Percentiles rank a stretch among this genome's conserved stretches.
Evolutionary conservation across 1,140 invertebrate species (phyloP).

Genomic region (Dendroctonus valens): DNA sequence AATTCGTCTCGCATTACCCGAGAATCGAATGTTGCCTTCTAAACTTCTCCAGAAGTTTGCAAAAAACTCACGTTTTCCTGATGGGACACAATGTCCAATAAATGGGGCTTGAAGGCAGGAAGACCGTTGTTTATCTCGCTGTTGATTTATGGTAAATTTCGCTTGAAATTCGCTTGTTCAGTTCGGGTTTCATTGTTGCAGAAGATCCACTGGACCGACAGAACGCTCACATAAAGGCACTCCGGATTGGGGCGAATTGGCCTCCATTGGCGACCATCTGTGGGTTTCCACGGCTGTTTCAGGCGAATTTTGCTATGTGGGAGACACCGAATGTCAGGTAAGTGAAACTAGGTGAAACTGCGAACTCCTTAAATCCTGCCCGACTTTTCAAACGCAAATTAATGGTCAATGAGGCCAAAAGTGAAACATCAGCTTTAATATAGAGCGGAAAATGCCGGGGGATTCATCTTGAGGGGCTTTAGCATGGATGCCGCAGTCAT

Average conservation of each 20-base stretch:
- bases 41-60: too few relatives aligned
- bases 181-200: constrained; percentile 48
- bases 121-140: too few relatives aligned
- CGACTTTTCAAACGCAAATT: too few relatives aligned
- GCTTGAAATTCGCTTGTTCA: not conserved
- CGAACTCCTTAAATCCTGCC: not conserved
- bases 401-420: not conserved
- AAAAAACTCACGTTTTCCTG: too few relatives aligned
- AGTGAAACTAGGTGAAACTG: too few relatives aligned
- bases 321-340: constrained; percentile 85
- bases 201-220: constrained; percentile 53
- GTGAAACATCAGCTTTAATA: not conserved
- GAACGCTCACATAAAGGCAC: constrained; percentile 68
- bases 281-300: constrained; percentile 85
- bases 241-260: constrained; percentile 77
- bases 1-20: not conserved
- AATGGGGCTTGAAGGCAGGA: too few relatives aligned
- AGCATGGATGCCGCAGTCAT: not conserved
- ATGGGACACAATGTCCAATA: too few relatives aligned
- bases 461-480: not conserved
- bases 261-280: constrained; percentile 81
- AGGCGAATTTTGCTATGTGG: constrained; percentile 90
- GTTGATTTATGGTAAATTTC: too few relatives aligned
- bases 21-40: too few relatives aligned
- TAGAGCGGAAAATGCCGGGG: not conserved